Evolutionary conservation across 2,888 invertebrate species (phyloP).

Genomic region (Agrotis exclamationis): DNA sequence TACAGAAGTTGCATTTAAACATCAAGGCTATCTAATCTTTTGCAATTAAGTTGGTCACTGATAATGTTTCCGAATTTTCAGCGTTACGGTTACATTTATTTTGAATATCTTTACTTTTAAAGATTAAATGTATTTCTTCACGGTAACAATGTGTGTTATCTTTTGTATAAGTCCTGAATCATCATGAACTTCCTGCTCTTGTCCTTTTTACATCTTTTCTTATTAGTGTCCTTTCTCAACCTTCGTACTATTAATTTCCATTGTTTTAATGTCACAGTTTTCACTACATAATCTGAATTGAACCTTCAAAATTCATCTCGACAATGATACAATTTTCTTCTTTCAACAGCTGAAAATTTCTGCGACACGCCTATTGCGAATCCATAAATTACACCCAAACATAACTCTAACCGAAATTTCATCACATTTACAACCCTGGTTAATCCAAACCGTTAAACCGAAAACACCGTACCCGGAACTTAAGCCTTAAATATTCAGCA

Average conservation of each 20-base stretch:
- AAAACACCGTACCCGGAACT: constrained; percentile 65
- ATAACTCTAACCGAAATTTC: constrained; percentile 59
- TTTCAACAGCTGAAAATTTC: constrained; percentile 7
- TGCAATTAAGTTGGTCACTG: constrained; percentile 43
- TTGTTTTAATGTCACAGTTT: neutral
- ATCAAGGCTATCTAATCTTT: constrained; percentile 46
- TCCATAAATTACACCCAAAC: constrained; percentile 53
- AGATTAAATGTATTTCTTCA: neutral
- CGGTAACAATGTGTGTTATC: constrained; percentile 1
- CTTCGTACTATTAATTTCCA: neutral
- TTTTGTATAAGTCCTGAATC: neutral
- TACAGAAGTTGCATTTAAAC: constrained; percentile 25
- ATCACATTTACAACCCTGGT: constrained; percentile 61
- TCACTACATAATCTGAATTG: neutral
- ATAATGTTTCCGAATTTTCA: constrained; percentile 41
- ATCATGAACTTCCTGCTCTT: neutral
- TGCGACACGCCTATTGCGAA: constrained; percentile 34
- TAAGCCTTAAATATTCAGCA: constrained; percentile 66
- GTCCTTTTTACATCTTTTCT: neutral
- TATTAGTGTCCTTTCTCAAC: neutral
- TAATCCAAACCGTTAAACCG: constrained; percentile 63
- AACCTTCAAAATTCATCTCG: neutral
- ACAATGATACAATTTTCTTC: constrained; percentile 6
- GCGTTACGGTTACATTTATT: constrained; percentile 25
- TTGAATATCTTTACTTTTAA: constrained; percentile 8